Evolutionary conservation across 2,888 invertebrate species (phyloP), one percentile per base, ranked within the genome.

Genomic region (Xylota sylvarum): DNA sequence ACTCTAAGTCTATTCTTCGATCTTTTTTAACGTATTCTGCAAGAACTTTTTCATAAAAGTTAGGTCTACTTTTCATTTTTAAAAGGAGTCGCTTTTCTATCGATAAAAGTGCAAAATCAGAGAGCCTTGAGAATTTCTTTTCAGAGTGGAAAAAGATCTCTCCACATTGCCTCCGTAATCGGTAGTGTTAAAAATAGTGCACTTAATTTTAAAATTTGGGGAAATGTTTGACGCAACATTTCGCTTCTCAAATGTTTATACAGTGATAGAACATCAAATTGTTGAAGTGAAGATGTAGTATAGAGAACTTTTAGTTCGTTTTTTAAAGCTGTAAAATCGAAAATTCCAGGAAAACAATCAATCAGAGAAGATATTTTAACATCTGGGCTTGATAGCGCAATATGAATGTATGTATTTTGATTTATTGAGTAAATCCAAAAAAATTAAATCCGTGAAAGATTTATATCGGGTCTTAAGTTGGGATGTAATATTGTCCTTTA

Each of bases 401-500:
- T 40, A 48, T 19, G 35, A 67, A 4, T 50, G 48, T 30, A 2
- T 9, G 9, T 52, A 52, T 30, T 55, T 30, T 4, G 30, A 55
- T 50, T 55, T 55, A 55, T 55, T 55, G 27, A 55, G 30, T 55
- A 55, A 55, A 52, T 52, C 52, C 14, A 27, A 52, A 52, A 27
- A 50, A 65, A 65, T 30, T 50, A 52, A 52, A 10, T 55, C 27
- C 4, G 27, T 55, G 4, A 69, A 55, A 27, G 67, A 23, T 40
- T 69, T 69, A 40, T 65, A 65, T 23, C 50, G 4, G 32, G 14
- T 35, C 14, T 35, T 35, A 14, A 56, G 2, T 2, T 37, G 35
- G n/a, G 12, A 6, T 40, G 40, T 40, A 52, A 40, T 52, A 55
- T 55, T 65, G 35, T 65, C 12, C 10, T 65, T 65, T 7, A 50